Evolutionary conservation across 2,113 vertebrate genomes (phyloP).

Genomic region (Heterotis niloticus): DNA sequence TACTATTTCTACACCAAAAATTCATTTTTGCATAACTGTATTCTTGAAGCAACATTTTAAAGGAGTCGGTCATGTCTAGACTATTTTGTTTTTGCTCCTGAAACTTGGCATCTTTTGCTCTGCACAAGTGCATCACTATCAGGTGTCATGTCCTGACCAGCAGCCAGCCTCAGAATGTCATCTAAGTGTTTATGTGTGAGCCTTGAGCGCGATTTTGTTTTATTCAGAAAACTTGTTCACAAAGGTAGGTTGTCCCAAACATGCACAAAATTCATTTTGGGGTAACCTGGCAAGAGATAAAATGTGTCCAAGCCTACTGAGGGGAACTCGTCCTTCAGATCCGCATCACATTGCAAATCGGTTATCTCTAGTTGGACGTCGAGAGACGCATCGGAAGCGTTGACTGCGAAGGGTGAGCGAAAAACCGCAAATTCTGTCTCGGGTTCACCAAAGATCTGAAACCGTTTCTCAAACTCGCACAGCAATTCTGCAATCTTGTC

Average conservation of each 20-base stretch:
- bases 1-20: too few relatives aligned
- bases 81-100: too few relatives aligned
- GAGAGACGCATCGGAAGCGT: slow-evolving; percentile 22
- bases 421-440: slow-evolving; percentile 29
- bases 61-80: neutral
- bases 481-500: slow-evolving; percentile 21
- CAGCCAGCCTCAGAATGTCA: slow-evolving; percentile 31
- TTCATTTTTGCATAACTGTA: neutral
- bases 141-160: slow-evolving; percentile 21
- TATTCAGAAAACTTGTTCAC: slow-evolving; percentile 35
- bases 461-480: slow-evolving; percentile 24
- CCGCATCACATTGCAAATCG: slow-evolving; percentile 32
- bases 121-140: slow-evolving; percentile 35
- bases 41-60: neutral
- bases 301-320: slow-evolving; percentile 30
- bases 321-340: slow-evolving; percentile 29
- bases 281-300: slow-evolving; percentile 30
- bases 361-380: slow-evolving; percentile 33
- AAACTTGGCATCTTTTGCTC: slow-evolving; percentile 17
- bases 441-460: slow-evolving; percentile 29
- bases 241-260: slow-evolving; percentile 34
- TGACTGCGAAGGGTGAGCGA: slow-evolving; percentile 29
- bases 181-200: slow-evolving; percentile 28
- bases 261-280: slow-evolving; percentile 31
- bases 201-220: slow-evolving; percentile 30